phyloP scores from a whole-genome alignment of 35 echinoderm and acorn worm species.

The Apostichopus californicus region DNA sequence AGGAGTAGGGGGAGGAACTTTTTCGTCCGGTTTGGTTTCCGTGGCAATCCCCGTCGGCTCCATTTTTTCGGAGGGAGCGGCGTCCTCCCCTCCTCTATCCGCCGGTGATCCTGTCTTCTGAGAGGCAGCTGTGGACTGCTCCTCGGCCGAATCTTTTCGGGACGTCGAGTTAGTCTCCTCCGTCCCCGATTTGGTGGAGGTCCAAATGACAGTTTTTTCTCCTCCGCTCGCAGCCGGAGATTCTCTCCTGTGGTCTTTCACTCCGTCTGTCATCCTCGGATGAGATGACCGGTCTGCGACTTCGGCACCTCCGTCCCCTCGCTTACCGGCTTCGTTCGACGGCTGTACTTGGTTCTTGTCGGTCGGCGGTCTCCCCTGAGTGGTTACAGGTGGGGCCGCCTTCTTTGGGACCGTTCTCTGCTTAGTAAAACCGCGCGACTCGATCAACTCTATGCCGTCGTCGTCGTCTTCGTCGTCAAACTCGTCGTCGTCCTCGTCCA shows the following conservation, averaged over 20 bases:
- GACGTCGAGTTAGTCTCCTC: background rate
- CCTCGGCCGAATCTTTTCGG: no score
- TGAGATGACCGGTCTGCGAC: background rate
- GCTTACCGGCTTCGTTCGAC: background rate
- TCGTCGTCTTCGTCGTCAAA: background rate
- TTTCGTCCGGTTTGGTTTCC: no score
- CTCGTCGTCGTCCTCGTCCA: slow-evolving; percentile 16
- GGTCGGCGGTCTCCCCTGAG: background rate
- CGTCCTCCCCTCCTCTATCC: no score
- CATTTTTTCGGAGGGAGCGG: no score
- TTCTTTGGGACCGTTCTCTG: slow-evolving; percentile 24
- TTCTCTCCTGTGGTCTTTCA: background rate
- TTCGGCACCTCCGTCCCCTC: background rate
- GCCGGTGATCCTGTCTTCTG: no score
- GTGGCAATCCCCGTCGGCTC: no score
- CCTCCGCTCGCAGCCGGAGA: background rate
- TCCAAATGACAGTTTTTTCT: background rate
- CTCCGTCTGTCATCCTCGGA: background rate
- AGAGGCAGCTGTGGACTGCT: no score
- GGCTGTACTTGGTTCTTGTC: background rate
- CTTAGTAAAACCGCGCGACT: background rate
- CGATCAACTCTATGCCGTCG: slow-evolving; percentile 4
- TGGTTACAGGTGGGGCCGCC: background rate
- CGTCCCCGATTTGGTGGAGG: background rate
- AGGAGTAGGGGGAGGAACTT: no score